A percentile compares a stretch with the other conserved stretches of the same genome.
Conservation (phyloP, 2,113 vertebrate species). For the Rousettus leschenaultii region DNA sequence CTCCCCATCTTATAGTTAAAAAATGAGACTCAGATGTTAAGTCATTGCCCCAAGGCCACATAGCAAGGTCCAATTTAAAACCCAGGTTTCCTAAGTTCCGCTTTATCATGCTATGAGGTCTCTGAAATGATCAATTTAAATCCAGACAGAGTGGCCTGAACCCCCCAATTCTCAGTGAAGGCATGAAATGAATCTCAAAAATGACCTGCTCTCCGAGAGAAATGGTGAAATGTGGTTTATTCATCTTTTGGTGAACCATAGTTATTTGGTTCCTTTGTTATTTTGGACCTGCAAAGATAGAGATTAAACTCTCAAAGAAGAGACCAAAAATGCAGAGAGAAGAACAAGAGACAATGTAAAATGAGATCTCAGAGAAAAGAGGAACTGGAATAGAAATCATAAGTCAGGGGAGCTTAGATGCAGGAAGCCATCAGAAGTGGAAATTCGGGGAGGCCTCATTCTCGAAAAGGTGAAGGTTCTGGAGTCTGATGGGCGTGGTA, state of each 20-base stretch:
- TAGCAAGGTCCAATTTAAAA: background rate
- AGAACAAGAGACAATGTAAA: background rate
- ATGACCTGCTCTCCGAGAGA: background rate
- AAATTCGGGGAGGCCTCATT: accelerated
- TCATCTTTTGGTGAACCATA: background rate
- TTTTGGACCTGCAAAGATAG: background rate
- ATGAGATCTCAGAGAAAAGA: background rate
- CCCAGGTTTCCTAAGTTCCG: background rate
- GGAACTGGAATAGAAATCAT: background rate
- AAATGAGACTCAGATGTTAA: background rate
- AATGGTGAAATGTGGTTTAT: background rate
- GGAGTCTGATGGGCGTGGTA: accelerated
- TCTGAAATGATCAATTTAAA: background rate
- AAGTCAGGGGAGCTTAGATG: background rate
- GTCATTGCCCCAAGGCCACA: background rate
- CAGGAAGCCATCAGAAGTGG: background rate
- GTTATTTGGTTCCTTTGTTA: background rate
- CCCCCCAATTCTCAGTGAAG: background rate
- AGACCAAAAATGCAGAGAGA: background rate
- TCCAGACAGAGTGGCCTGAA: too few species aligned
- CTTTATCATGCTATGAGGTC: background rate
- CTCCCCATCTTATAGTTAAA: background rate
- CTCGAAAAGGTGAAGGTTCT: background rate
- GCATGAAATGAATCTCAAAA: background rate
- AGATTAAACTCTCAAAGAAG: background rate